Evolutionary conservation across 2,888 invertebrate genomes (phyloP), one percentile per base, ranked within the genome.

Genomic region (Patella caerulea): DNA sequence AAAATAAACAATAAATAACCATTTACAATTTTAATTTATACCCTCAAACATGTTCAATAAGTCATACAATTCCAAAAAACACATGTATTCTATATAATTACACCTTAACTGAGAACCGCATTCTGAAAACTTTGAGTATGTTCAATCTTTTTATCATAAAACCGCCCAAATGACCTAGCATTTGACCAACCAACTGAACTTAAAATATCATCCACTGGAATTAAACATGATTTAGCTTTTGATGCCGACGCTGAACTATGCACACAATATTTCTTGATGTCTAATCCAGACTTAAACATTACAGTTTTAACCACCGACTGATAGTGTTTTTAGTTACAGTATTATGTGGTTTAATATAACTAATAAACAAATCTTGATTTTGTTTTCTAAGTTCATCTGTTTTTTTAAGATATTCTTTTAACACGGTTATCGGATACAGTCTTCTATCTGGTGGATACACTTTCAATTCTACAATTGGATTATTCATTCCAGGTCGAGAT

Each of bases 361-460:
- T 65, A n/a, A 65, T 65, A 15, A 65, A 65, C 24, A 19, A 19
- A 19, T 17, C 59, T 19, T n/a, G 7, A 19, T 65, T 24, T 65
- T 65, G 5, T n/a, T 19, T 19, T 59, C 59, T 11, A n/a, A 59
- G 19, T 59, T 7, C n/a, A 59, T 19, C n/a, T 5, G 59, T 59
- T 59, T 14, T 59, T 17, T 59, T 19, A 17, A 59, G 19, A 59
- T 59, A 59, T 59, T 59, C 59, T 59, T 59, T 59, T 59, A 59
- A 17, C 19, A 59, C 59, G 1, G 59, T 59, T 19, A 14, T 5
- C n/a, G 19, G n/a, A 59, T n/a, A 59, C 19, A 59, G 19, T 19
- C 59, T 59, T 17, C 59, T 17, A 59, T 59, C 59, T 59, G 59
- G 59, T n/a, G 59, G 59, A 59, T 59, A 59, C 59, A 19, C 59